Conservation (phyloP, 2,113 vertebrate genomes). For the Tylochromis polylepis region DNA sequence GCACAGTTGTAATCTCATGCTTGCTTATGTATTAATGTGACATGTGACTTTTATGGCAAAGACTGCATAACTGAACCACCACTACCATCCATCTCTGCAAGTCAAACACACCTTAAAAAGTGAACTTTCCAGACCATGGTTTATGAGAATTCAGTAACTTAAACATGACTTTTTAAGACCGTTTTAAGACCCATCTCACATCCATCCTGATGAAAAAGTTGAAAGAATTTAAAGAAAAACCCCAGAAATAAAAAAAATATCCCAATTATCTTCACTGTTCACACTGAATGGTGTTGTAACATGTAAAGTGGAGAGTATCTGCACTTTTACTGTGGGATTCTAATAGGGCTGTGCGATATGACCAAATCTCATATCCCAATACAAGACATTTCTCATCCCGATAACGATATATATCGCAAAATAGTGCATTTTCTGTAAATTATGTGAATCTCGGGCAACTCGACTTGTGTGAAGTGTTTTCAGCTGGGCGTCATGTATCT, state of each 20-base stretch:
- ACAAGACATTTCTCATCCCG: too few species aligned
- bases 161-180: background rate
- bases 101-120: background rate
- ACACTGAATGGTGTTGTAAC: background rate
- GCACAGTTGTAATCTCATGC: background rate
- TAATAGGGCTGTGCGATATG: too few species aligned
- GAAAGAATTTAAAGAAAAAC: background rate
- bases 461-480: too few species aligned
- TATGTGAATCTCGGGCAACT: too few species aligned
- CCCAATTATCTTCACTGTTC: background rate
- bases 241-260: background rate
- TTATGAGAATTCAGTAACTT: rapidly evolving
- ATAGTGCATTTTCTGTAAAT: too few species aligned
- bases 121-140: background rate
- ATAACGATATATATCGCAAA: too few species aligned
- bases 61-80: background rate
- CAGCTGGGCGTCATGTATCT: too few species aligned
- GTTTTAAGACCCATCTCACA: background rate
- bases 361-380: too few species aligned
- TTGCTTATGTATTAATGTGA: background rate
- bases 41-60: background rate
- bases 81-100: background rate
- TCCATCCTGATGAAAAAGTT: background rate
- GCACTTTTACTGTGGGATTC: background rate
- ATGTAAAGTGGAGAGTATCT: background rate